Base-by-base conservation (phyloP, 2,888 invertebrate species). In the Philhelius pedissequus region DNA sequence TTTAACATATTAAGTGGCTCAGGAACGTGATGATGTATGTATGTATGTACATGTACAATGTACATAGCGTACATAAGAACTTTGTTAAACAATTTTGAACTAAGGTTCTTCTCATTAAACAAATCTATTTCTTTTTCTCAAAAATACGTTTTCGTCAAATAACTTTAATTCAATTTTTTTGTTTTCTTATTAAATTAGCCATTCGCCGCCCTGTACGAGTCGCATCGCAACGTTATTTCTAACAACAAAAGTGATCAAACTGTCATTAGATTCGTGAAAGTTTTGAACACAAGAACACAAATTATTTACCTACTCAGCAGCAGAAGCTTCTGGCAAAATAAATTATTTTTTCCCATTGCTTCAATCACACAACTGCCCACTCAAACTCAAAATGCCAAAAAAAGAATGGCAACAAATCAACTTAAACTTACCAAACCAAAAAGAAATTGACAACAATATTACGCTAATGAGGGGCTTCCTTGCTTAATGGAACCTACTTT, bases 391-490 rank as follows among this genome's bases (percentile, higher is more conserved):
- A 22, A 32, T 43, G 13, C 30, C 43, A 43, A 8, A 40, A n/a
- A n/a, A 30, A 38, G 20, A 22, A 54, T 20, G 15, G 32, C 43
- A 20, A 54, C 54, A 77, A 62, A 70, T 70, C 70, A 70, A 70
- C 77, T 64, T 38, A 71, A 70, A 71, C 71, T 64, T 71, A 22
- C 66, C 40, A 73, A 48, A 50, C 64, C 58, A 66, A 56, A 71
- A 78, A 78, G 64, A 78, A 78, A 78, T 78, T 66, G 78, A 78
- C 78, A 66, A 78, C 78, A 73, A 66, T 78, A 71, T 73, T 50
- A 66, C 48, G 66, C 78, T 78, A 78, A 78, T 78, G 78, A 78
- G 71, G 71, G 71, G 18, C 32, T 48, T 58, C 56, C 45, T 66
- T 78, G 58, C 66, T 66, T 66, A 30, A 71, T 71, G 78, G 48